Evolutionary conservation across 2,797 vertebrate species (phyloP), one percentile per base, ranked within the genome.

Genomic region (Onychomys torridus): DNA sequence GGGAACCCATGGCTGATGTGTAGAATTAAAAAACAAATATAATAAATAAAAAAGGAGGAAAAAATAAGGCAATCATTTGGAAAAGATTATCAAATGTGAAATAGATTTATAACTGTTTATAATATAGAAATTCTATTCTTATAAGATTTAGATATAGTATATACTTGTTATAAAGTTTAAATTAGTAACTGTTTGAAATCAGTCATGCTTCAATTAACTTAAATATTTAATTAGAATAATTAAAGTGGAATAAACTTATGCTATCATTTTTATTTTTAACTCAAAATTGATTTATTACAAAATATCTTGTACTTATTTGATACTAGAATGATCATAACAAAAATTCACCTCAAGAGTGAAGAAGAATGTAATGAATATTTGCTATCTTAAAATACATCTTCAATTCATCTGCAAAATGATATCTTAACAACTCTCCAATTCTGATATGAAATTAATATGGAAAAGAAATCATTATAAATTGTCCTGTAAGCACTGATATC

Each of bases 171-270:
- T 73, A 81, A 37, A 81, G 5, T 55, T 78, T 87, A 71, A 91
- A 59, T n/a, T n/a, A 82, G 16, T 90, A 83, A 34, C 17, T 46
- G 2, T 17, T 29, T 83, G 16, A 84, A 67, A 67, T 85, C 61
- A 84, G 13, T 43, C 59, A 40, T 7, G 4, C 37, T 59, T 59
- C 27, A 43, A 25, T 3, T 37, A 57, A 82, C 8, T 61, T 2
- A 94, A 77, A 2, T 43, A 65, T 81, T 96, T 90, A 4, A 76
- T 96, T 84, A 89, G 1, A 84, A 14, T 37, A 94, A 90, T 84
- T 77, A 93, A 77, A 92, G 69, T 95, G 6, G 17, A 84, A 49
- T 0, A 89, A 59, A 43, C 92, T 2, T 27, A 81, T 81, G 75
- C 61, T 59, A 77, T 91, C 6, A 12, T 85, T 94, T 88, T 34